Percentiles rank a stretch among this genome's conserved stretches.
These are phyloP conservation scores for Onychomys arenicola DNA, from an alignment of 2,797 vertebrate species.

Conservation along the genomic window DNA sequence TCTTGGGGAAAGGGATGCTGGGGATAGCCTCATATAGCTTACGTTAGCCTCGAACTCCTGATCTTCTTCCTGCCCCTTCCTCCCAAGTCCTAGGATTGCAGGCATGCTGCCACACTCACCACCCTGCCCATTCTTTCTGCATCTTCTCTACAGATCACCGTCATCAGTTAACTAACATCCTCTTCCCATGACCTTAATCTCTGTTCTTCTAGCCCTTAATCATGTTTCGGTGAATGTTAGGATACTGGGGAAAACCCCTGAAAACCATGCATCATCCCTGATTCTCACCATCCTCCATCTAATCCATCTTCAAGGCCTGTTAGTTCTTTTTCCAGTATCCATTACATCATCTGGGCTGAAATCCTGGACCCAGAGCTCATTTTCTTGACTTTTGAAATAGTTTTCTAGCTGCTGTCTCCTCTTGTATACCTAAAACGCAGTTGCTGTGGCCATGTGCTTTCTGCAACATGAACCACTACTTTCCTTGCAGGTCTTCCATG, in stretches of 20 bases:
- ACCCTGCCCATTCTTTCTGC: background rate
- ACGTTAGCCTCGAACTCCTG: background rate
- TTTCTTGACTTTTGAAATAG: background rate
- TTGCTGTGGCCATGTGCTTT: background rate
- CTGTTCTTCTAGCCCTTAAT: background rate
- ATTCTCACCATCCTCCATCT: background rate
- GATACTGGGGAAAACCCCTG: background rate
- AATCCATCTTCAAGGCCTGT: background rate
- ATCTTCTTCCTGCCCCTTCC: background rate
- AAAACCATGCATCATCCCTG: background rate
- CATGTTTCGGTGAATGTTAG: background rate
- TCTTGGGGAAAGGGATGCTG: background rate
- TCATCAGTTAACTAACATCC: background rate
- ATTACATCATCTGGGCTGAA: background rate
- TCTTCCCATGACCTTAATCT: background rate
- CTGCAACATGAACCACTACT: too few relatives aligned
- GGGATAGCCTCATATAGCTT: background rate
- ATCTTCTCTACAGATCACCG: background rate
- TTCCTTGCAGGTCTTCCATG: background rate
- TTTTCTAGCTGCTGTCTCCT: background rate
- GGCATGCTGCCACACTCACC: background rate
- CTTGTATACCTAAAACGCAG: background rate
- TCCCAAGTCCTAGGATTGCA: background rate
- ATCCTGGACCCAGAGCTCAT: background rate
- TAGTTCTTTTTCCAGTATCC: background rate